Evolutionary conservation across 2,888 invertebrate species (phyloP), one percentile per base, ranked within the genome.

Genomic region (Aethes cnicana): DNA sequence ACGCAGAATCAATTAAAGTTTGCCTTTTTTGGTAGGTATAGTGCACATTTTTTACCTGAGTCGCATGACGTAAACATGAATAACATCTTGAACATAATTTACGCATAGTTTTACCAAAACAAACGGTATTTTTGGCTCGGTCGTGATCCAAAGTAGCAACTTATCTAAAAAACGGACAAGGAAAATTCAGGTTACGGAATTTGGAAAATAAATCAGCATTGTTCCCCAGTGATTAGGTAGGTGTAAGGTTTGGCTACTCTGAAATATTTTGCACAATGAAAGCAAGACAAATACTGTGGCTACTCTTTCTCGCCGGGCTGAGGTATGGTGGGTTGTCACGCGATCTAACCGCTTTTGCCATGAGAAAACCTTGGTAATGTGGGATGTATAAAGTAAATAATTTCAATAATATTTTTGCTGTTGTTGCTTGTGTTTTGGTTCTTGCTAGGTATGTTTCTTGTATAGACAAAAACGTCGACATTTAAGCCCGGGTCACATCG

Each of bases 251-350:
- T 36, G 26, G 26, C 14, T 37, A 17, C 41, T 21, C 53, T 44
- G 69, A 74, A 75, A 77, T 78, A 81, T 81, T 82, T 78, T 71
- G 76, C 73, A 82, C 80, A 81, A 81, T 80, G 77, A 78, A 81
- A 77, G 74, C 69, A 76, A 82, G 81, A 81, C 84, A 83, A 85
- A 85, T 74, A 77, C 73, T 66, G 77, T 71, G 77, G 81, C 76
- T 74, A 82, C 81, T 82, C 77, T 76, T 81, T 80, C 77, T 76
- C 66, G 74, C 68, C 62, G 59, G 56, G 56, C 62, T 83, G 79
- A 83, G 63, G 71, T 71, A 84, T 78, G 73, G 79, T 66, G 58
- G 57, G 60, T 58, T 68, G 78, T 74, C 85, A 85, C 84, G 84
- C 84, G 72, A 85, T 74, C 63, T 56, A 61, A 63, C 65, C 63